Base-by-base conservation (phyloP, 2,797 vertebrate genomes). In the Anolis apletophallus region DNA sequence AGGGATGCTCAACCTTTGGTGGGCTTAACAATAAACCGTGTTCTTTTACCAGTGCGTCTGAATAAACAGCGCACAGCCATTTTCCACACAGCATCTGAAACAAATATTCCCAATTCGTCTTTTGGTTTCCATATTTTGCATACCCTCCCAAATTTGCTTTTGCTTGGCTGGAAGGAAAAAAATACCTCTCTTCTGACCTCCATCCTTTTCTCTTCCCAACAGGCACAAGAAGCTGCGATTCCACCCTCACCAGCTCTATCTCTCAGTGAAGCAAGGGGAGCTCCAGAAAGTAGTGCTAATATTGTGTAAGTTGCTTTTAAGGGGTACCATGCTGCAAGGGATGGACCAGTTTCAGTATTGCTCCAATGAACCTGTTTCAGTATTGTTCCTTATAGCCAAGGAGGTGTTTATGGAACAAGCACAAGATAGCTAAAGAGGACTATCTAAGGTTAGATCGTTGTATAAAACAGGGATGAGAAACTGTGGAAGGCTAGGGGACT, bases 261-360 rank as follows among this genome's bases (percentile, higher is more conserved):
- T 98, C 6, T 98, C 98, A 0, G 97, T 98, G 90, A 99, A 98
- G 84, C 98, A 98, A 92, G 98, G 98, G 1, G 98, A 99, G 83
- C 97, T 97, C n/a, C 98, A 98, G 94, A 96, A 97, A 83, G 98
- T 99, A 76, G 95, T 99, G 90, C 97, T 98, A 73, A 98, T 99
- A 98, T 96, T 99, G 76, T 93, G 98, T 99, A 94, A 97, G 98
- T 98, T 8, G 5, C 3, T 29, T 10, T 36, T 21, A 36, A 21
- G 46, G 71, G 71, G 19, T 6, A 73, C 7, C 6, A 21, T 5
- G 13, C 26, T 73, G 71, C 13, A 36, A 14, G 14, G 36, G 19
- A 64, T 64, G 23, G 61, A 64, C 9, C 12, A 10, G 7, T 64
- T 64, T 64, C 61, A 64, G 61, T 64, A n/a, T n/a, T n/a, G n/a